A percentile compares a stretch with the other conserved stretches of the same genome.
These are phyloP conservation scores for Steinernema carpocapsae DNA, from an alignment of 2,888 invertebrate genomes.

Conservation along the genomic window DNA sequence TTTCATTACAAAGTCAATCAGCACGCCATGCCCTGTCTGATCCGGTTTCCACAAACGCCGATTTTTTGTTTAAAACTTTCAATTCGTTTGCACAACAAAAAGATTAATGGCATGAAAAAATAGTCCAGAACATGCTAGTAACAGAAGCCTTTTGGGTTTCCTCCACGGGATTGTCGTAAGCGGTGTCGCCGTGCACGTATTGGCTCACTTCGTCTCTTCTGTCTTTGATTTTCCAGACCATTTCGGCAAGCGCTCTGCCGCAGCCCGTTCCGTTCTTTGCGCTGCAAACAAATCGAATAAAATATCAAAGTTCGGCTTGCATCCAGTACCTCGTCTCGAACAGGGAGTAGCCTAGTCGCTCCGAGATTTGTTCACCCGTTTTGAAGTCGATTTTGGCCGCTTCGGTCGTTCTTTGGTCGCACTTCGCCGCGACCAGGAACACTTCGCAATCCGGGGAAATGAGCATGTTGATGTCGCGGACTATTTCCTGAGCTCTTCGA, in stretches of 20 bases:
- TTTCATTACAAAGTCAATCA: no score
- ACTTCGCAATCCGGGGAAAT: slow-evolving; percentile 24
- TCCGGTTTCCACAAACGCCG: no score
- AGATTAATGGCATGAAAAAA: slow-evolving; percentile 21
- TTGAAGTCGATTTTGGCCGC: slow-evolving; percentile 21
- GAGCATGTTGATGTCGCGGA: slow-evolving; percentile 16
- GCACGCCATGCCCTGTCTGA: no score
- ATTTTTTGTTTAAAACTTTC: no score
- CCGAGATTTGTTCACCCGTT: slow-evolving; percentile 7
- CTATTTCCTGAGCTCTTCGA: slow-evolving; percentile 12
- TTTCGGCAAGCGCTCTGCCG: slow-evolving; percentile 2
- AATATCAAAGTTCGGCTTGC: background rate
- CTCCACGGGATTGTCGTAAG: slow-evolving; percentile 11
- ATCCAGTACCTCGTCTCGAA: slow-evolving; percentile 16
- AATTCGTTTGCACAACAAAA: no score
- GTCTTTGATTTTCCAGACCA: slow-evolving; percentile 30
- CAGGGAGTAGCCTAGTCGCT: slow-evolving; percentile 15
- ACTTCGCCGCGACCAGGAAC: background rate
- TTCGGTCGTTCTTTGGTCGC: slow-evolving; percentile 6
- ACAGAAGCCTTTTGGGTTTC: background rate
- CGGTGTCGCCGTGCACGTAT: background rate
- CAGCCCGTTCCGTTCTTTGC: slow-evolving; percentile 19
- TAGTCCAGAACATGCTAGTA: slow-evolving; percentile 18
- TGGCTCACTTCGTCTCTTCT: slow-evolving; percentile 20
- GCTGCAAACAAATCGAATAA: background rate